Evolutionary conservation across 2,888 invertebrate species (phyloP).

Genomic region (Acleris cristana): DNA sequence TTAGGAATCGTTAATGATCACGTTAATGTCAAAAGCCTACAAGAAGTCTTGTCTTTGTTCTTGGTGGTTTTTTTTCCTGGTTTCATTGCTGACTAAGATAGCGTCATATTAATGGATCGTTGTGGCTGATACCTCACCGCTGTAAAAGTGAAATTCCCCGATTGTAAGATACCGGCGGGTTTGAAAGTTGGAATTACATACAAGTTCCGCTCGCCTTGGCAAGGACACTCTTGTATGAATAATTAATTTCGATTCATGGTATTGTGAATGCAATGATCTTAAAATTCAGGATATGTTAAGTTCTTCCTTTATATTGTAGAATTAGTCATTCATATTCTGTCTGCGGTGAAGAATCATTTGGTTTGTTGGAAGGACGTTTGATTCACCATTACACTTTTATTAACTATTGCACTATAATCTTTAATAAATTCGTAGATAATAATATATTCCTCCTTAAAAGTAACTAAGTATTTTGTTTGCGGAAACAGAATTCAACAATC

Average conservation of each 20-base stretch:
- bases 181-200: conserved; percentile 22
- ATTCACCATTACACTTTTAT: too few relatives aligned
- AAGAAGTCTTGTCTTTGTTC: too few relatives aligned
- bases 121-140: background rate
- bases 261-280: background rate
- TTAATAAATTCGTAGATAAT: too few relatives aligned
- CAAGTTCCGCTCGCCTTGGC: conserved; percentile 29
- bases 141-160: conserved; percentile 17
- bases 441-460: too few relatives aligned
- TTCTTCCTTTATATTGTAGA: background rate
- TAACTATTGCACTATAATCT: too few relatives aligned
- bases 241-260: conserved; percentile 27
- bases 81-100: background rate
- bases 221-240: conserved; percentile 34
- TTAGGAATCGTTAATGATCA: too few relatives aligned
- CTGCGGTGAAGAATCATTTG: too few relatives aligned
- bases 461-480: background rate
- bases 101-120: conserved; percentile 7
- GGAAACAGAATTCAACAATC: background rate
- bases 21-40: too few relatives aligned
- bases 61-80: too few relatives aligned
- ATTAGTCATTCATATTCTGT: too few relatives aligned
- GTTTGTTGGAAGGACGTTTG: too few relatives aligned
- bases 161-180: conserved; percentile 18
- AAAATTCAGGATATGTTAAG: background rate